A percentile compares a stretch with the other conserved stretches of the same genome.
Conservation (phyloP, 1,140 invertebrate genomes). For the Mactra quadrangularis region DNA sequence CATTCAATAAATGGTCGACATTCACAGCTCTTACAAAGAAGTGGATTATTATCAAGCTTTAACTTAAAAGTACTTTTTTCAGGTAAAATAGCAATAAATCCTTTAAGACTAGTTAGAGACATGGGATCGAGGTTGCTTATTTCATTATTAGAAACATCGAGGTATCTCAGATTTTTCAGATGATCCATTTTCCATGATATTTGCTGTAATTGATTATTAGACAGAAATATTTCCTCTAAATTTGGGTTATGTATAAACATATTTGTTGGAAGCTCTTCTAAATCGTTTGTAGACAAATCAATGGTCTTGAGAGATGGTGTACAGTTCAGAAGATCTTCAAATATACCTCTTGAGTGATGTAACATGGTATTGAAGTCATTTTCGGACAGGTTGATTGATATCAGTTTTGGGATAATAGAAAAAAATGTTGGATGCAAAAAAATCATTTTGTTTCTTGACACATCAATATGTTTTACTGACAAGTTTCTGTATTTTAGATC, state of each 20-base stretch:
- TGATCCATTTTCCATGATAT: not conserved
- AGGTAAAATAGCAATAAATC: not conserved
- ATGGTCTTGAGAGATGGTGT: not conserved
- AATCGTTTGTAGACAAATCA: not conserved
- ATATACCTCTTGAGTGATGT: not conserved
- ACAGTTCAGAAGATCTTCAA: not conserved
- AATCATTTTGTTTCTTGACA: conserved; percentile 3
- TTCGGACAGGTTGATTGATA: not conserved
- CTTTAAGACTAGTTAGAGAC: not conserved
- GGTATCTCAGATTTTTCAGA: not conserved
- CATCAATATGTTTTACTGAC: not conserved
- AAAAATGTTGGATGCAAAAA: conserved; percentile 8
- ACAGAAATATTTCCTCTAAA: not conserved
- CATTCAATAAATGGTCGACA: not conserved
- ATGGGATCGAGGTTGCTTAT: not conserved
- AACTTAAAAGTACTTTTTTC: too few relatives aligned
- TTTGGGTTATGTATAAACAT: not conserved
- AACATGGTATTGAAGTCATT: conserved; percentile 4
- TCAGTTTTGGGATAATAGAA: not conserved
- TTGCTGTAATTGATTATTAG: not conserved
- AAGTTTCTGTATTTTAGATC: not conserved
- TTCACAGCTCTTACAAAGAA: not conserved
- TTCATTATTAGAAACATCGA: not conserved
- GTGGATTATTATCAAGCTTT: not conserved
- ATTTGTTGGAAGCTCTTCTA: not conserved